A percentile compares a stretch with the other conserved stretches of the same genome.
phyloP scores from a whole-genome alignment of 1,140 invertebrate genomes.

The Pogonomyrmex californicus region DNA sequence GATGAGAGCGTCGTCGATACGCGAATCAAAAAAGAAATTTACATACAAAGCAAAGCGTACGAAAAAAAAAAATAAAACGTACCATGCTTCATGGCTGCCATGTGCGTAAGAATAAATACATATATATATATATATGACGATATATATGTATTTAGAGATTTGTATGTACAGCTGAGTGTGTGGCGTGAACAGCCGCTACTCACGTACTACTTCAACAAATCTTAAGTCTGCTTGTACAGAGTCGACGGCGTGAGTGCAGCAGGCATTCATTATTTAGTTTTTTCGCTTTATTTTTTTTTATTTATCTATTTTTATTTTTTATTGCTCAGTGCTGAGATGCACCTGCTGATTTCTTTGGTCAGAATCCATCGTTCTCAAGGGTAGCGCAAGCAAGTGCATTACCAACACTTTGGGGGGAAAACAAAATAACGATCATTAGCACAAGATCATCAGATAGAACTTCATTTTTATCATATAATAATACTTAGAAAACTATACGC shows the following conservation, averaged over 20 bases:
- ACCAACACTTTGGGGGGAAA: conserved; percentile 82
- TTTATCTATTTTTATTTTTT: no score
- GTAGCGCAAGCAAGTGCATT: conserved; percentile 84
- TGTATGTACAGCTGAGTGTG: conserved; percentile 79
- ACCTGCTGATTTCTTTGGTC: conserved; percentile 83
- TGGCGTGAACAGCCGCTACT: conserved; percentile 83
- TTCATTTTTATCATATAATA: conserved; percentile 50
- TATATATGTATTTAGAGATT: conserved; percentile 67
- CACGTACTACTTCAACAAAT: conserved; percentile 84
- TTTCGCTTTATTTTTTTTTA: conserved; percentile 78
- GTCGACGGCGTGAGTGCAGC: conserved; percentile 82
- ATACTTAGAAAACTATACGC: conserved; percentile 43
- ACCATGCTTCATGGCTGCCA: conserved; percentile 88
- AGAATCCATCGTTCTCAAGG: conserved; percentile 84
- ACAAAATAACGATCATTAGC: conserved; percentile 78
- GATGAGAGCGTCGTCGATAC: conserved; percentile 24
- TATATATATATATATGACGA: conserved; percentile 68
- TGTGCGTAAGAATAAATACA: conserved; percentile 84
- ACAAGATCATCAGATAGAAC: conserved; percentile 59
- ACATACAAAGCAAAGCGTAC: conserved; percentile 80
- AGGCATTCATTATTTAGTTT: conserved; percentile 86
- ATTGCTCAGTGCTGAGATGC: conserved; percentile 80
- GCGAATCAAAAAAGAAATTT: conserved; percentile 71
- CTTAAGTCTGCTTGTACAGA: conserved; percentile 84
- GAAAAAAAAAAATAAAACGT: conserved; percentile 82